Evolutionary conservation across 2,888 invertebrate species (phyloP).

Genomic region (Leptinotarsa haldemani): DNA sequence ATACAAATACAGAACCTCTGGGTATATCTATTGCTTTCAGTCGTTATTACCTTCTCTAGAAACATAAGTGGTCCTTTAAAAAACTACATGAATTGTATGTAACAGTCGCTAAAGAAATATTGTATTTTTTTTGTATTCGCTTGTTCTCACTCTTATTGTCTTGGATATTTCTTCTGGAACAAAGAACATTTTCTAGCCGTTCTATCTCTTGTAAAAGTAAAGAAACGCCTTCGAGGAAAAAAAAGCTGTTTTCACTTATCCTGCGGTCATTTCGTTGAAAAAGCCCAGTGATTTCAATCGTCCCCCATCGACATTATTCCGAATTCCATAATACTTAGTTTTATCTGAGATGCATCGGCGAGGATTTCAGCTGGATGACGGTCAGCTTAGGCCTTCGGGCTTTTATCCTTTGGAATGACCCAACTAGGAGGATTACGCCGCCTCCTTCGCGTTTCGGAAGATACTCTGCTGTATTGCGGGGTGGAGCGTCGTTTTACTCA

Average conservation of each 20-base stretch:
- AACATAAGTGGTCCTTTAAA: no score
- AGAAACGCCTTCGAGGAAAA: conserved; percentile 26
- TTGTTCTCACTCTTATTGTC: no score
- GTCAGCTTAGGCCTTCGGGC: conserved; percentile 58
- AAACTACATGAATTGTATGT: no score
- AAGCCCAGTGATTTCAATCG: conserved; percentile 46
- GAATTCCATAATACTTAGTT: conserved; percentile 63
- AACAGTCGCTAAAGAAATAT: no score
- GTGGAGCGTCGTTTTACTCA: conserved; percentile 19
- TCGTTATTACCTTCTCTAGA: no score
- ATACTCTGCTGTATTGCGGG: conserved; percentile 18
- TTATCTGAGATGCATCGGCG: conserved; percentile 61
- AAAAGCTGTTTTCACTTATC: conserved; percentile 43
- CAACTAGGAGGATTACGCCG: conserved; percentile 48
- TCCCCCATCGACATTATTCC: conserved; percentile 54
- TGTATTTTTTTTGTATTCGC: no score
- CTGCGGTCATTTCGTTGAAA: conserved; percentile 42
- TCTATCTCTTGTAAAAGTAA: not conserved
- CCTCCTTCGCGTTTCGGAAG: conserved; percentile 41
- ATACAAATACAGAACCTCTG: no score
- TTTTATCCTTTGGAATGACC: conserved; percentile 46
- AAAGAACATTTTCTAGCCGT: not conserved
- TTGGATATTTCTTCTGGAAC: no score
- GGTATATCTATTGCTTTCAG: no score
- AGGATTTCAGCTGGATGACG: conserved; percentile 58